Evolutionary conservation across 2,888 invertebrate species (phyloP).

Genomic region (Digitonthophagus gazella): DNA sequence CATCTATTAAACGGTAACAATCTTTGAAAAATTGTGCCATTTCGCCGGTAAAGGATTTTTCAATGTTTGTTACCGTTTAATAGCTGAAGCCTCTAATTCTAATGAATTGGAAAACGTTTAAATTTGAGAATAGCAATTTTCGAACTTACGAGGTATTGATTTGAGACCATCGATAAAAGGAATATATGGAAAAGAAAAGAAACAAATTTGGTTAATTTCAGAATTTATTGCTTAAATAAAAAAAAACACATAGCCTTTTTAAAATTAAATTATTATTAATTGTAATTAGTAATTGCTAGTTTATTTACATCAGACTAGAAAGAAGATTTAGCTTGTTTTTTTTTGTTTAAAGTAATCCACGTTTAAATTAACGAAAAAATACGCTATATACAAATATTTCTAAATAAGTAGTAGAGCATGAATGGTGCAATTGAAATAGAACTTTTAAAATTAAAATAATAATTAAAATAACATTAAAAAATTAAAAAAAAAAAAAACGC

Average conservation of each 20-base stretch:
- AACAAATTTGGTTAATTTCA: conserved; percentile 13
- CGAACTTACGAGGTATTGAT: too few species aligned
- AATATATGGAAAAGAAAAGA: not conserved
- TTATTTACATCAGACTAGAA: conserved; percentile 50
- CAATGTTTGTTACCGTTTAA: too few species aligned
- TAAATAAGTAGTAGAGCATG: conserved; percentile 26
- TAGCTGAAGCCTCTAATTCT: too few species aligned
- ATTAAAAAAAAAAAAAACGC: conserved; percentile 20
- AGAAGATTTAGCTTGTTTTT: conserved; percentile 26
- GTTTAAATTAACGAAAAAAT: conserved; percentile 41
- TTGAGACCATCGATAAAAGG: too few species aligned
- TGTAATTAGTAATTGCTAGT: conserved; percentile 36
- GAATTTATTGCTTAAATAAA: conserved; percentile 45
- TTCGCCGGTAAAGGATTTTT: too few species aligned
- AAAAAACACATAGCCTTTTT: conserved; percentile 45
- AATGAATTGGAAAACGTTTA: too few species aligned
- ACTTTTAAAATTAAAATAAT: conserved; percentile 17
- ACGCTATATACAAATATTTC: conserved; percentile 33
- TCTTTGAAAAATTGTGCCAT: too few species aligned
- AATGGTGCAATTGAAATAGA: conserved; percentile 20
- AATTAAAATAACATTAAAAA: too few species aligned
- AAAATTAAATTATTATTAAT: conserved; percentile 41
- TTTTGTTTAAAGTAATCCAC: conserved; percentile 31
- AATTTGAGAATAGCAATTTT: too few species aligned
- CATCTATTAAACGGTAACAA: too few species aligned